Evolutionary conservation across 2,113 vertebrate species (phyloP).

Genomic region (Hippocampus zosterae): DNA sequence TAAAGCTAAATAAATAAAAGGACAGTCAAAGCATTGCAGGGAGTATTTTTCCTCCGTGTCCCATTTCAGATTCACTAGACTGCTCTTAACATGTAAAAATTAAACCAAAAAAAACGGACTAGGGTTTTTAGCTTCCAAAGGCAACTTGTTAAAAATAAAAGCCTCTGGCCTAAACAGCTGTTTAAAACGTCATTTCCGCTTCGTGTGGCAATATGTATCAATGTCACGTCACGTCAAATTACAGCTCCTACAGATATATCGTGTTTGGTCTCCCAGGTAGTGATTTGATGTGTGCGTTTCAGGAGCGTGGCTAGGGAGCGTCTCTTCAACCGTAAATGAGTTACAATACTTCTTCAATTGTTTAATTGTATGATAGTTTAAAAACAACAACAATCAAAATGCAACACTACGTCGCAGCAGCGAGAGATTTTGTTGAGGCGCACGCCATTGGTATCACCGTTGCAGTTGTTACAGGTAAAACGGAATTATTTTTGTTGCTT

Average conservation of each 20-base stretch:
- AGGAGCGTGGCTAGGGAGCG: neutral
- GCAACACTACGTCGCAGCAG: constrained; percentile 38
- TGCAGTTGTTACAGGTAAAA: constrained; percentile 53
- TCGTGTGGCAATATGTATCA: neutral
- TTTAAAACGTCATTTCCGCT: neutral
- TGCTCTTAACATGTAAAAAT: neutral
- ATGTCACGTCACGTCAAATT: neutral
- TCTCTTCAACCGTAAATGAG: neutral
- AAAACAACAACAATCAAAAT: constrained; percentile 23
- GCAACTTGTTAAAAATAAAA: neutral
- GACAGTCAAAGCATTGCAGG: neutral
- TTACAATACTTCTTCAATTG: neutral
- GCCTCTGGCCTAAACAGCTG: neutral
- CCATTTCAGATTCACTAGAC: neutral
- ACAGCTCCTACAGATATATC: neutral
- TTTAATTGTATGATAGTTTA: neutral
- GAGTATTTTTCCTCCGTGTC: neutral
- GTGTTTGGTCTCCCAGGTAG: neutral
- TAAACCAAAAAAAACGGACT: neutral
- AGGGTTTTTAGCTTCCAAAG: neutral
- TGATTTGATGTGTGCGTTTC: neutral
- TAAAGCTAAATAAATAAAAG: neutral
- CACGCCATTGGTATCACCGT: constrained; percentile 35
- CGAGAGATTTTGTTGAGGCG: constrained; percentile 37
- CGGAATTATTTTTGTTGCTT: neutral